phyloP scores from a whole-genome alignment of 2,113 vertebrate species.

The Martes martes region DNA sequence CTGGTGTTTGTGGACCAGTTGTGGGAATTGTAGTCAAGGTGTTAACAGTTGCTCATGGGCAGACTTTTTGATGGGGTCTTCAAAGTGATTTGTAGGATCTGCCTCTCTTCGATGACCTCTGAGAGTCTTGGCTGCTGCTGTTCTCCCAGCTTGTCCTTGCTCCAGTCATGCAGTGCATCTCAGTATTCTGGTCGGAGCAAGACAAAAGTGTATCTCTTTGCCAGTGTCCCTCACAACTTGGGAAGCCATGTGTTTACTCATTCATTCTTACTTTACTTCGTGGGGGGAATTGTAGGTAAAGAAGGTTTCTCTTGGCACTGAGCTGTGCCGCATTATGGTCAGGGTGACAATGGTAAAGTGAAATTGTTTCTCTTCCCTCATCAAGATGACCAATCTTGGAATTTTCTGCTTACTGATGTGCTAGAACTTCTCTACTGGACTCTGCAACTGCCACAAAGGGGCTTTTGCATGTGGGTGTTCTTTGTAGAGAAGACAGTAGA shows the following conservation, averaged over 20 bases:
- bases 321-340: not conserved
- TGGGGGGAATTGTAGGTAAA: not conserved
- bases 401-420: not conserved
- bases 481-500: not conserved
- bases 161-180: not conserved
- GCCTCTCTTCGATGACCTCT: not conserved
- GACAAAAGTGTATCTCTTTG: not conserved
- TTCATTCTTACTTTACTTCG: not conserved
- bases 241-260: not conserved
- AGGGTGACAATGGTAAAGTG: not conserved
- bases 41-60: not conserved
- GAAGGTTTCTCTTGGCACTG: not conserved
- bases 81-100: not conserved
- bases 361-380: not conserved
- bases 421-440: not conserved
- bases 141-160: not conserved
- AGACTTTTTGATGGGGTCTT: not conserved
- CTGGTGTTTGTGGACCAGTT: not conserved
- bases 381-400: not conserved
- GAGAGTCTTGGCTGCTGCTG: not conserved
- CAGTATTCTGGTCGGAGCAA: not conserved
- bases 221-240: not conserved
- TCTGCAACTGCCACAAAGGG: not conserved
- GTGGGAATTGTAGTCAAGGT: not conserved
- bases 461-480: not conserved